phyloP scores from a whole-genome alignment of 2,797 vertebrate species.

The Lutjanus campechanus region DNA sequence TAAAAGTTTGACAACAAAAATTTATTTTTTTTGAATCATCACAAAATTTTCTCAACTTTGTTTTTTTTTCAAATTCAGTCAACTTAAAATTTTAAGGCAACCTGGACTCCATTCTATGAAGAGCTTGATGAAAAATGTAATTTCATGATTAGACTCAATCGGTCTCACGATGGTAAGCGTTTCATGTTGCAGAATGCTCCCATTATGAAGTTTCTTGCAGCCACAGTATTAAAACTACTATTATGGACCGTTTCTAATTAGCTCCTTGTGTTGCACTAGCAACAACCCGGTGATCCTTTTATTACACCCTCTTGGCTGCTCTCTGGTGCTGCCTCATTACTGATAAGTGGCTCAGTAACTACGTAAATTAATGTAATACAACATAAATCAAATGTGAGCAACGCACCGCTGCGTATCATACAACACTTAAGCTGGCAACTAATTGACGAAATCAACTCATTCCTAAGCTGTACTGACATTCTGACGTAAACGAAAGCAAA shows the following conservation, averaged over 20 bases:
- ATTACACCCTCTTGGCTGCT: constrained; percentile 35
- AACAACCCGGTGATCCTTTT: constrained; percentile 38
- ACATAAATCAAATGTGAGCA: constrained; percentile 58
- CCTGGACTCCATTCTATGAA: not conserved
- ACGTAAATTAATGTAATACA: constrained; percentile 43
- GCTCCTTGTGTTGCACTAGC: constrained; percentile 47
- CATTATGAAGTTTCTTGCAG: constrained; percentile 28
- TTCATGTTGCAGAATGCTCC: constrained; percentile 11
- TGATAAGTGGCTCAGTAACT: constrained; percentile 59
- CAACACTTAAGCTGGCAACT: constrained; percentile 36
- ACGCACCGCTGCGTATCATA: constrained; percentile 32
- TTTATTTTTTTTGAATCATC: too few species aligned
- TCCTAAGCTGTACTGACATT: constrained; percentile 4
- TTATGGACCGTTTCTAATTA: constrained; percentile 49
- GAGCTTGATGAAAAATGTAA: not conserved
- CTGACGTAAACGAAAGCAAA: constrained; percentile 28
- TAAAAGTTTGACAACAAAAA: too few species aligned
- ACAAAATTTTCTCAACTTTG: too few species aligned
- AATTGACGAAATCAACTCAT: constrained; percentile 51
- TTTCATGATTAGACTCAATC: not conserved
- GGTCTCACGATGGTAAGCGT: not conserved
- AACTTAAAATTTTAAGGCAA: too few species aligned
- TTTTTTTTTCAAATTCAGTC: too few species aligned
- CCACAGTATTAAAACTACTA: constrained; percentile 13
- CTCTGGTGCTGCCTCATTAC: constrained; percentile 55